Evolutionary conservation across 2,888 invertebrate species (phyloP), one percentile per base, ranked within the genome.

Genomic region (Ichneumoninae sp.): DNA sequence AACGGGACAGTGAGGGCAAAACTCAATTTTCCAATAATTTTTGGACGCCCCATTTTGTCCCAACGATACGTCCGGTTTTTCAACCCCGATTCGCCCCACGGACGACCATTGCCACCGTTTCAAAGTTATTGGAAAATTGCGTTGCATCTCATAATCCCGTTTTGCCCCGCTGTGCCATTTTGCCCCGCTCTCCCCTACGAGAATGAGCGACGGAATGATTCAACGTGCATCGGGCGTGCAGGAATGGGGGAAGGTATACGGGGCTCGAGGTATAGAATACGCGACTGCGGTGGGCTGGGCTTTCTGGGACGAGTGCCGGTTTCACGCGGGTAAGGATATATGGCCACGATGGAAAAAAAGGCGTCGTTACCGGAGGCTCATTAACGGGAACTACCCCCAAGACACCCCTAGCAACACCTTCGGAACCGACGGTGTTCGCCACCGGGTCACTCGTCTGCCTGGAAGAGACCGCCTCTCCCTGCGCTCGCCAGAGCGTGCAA

Each of bases 291-390:
- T 63, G 66, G 19, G 65, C 54, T 5, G 54, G 26, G 40, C 13
- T 57, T 33, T 33, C 33, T 8, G 54, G 40, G 13, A 79, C 30
- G 57, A 52, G 54, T 26, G 16, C 60, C 30, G 69, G 73, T 69
- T 79, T 79, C 69, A 36, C 54, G 44, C 70, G 33, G 52, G 65
- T 13, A 80, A 86, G 88, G 86, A 91, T 90, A 88, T 91, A 91
- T 90, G 89, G 86, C 83, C 84, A 76, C 79, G 87, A 81, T 88
- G 85, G 87, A 91, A 91, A 74, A 91, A 91, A 90, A 91, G 89
- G 89, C 90, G 89, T 91, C 92, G 91, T 92, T 92, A 92, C 90
- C 87, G 88, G 91, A 89, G 90, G 89, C 92, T 92, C 92, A 91
- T 92, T 92, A 92, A 91, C 88, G 89, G 88, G 85, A 92, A 92